Evolutionary conservation across 2,797 vertebrate genomes (phyloP).

Genomic region (Sebastes aleutianus): DNA sequence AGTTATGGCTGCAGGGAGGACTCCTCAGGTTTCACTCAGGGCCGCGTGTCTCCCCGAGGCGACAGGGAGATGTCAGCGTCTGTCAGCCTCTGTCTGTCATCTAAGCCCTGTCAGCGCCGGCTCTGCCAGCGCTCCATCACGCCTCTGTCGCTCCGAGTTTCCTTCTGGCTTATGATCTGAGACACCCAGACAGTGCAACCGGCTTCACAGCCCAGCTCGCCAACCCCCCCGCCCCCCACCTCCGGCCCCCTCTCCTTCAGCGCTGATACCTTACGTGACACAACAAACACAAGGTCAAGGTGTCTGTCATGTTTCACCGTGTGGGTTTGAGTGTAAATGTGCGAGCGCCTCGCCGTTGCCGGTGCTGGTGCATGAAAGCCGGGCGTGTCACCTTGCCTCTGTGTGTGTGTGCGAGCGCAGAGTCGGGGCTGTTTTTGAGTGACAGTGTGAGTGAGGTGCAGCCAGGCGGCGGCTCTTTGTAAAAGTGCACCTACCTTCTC

Average conservation of each 20-base stretch:
- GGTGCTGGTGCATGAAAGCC: slow-evolving; percentile 49
- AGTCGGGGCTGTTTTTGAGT: slow-evolving; percentile 70
- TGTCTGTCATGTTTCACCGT: slow-evolving; percentile 66
- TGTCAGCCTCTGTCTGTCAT: slow-evolving; percentile 83
- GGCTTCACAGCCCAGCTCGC: slow-evolving; percentile 33
- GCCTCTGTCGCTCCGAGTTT: slow-evolving; percentile 72
- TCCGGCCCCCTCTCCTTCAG: neutral
- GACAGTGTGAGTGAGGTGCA: slow-evolving; percentile 79
- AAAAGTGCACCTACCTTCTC: slow-evolving; percentile 82
- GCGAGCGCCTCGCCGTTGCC: slow-evolving; percentile 27
- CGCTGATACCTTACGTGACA: slow-evolving; percentile 55
- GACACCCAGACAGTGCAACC: slow-evolving; percentile 65
- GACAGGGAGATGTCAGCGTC: slow-evolving; percentile 81
- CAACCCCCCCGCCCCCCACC: neutral
- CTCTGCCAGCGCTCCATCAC: slow-evolving; percentile 72
- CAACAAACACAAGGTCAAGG: slow-evolving; percentile 78
- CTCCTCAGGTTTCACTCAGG: slow-evolving; percentile 80
- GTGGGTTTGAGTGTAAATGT: slow-evolving; percentile 57
- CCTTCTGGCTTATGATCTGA: slow-evolving; percentile 75
- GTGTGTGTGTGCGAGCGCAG: slow-evolving; percentile 21
- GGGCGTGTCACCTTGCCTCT: slow-evolving; percentile 58
- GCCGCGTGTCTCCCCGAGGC: slow-evolving; percentile 73
- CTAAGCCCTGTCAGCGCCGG: slow-evolving; percentile 67
- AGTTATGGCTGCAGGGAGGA: slow-evolving; percentile 72
- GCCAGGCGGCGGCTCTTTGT: slow-evolving; percentile 82